Percentiles rank a stretch among this genome's conserved stretches.
Evolutionary conservation across 2,113 vertebrate species (phyloP).

Genomic region (Australoheros scitulus): DNA sequence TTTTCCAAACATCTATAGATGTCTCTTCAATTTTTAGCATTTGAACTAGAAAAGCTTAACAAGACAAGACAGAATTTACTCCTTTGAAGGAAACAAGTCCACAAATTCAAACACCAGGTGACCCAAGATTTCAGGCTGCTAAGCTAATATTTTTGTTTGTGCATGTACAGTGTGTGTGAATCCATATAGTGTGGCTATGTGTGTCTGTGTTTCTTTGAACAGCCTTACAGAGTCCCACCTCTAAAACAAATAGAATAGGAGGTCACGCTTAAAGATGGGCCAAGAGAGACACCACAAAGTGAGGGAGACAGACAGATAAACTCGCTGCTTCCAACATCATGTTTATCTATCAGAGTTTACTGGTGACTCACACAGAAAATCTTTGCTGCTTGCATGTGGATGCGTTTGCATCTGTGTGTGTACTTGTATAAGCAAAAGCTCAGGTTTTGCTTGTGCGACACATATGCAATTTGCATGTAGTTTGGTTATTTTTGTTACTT

Average conservation of each 20-base stretch:
- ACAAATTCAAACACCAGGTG: constrained; percentile 14
- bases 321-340: constrained; percentile 41
- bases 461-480: constrained; percentile 19
- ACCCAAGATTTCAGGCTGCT: constrained; percentile 1
- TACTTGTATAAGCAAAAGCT: not conserved
- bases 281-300: constrained; percentile 40
- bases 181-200: constrained; percentile 27
- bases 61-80: not conserved
- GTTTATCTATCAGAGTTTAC: constrained; percentile 58
- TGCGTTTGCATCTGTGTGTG: constrained; percentile 14
- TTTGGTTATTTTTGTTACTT: constrained; percentile 35
- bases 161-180: not conserved
- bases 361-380: constrained; percentile 43
- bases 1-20: not conserved
- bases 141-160: constrained; percentile 24
- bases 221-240: constrained; percentile 16
- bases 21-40: not conserved
- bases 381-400: not conserved
- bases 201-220: constrained; percentile 43
- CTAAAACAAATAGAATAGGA: constrained; percentile 50
- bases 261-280: constrained; percentile 37
- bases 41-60: not conserved
- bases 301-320: constrained; percentile 43
- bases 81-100: not conserved
- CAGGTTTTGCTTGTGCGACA: constrained; percentile 18